Evolutionary conservation across 2,888 invertebrate genomes (phyloP).

Genomic region (Pimpla rufipes): DNA sequence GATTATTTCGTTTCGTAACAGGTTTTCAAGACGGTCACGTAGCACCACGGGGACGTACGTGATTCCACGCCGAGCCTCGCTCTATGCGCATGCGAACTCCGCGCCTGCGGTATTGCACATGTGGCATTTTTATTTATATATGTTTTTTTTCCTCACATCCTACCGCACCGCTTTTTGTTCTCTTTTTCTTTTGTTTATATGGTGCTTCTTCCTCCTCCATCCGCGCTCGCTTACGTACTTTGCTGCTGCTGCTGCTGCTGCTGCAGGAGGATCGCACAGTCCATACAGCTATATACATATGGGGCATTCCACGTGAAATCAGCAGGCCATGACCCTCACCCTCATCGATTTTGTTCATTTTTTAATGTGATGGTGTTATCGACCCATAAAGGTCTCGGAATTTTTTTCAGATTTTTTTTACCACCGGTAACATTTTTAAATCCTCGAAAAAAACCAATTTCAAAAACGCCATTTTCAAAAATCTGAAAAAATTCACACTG

Average conservation of each 20-base stretch:
- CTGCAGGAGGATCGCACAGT: constrained; percentile 66
- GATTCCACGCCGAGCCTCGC: constrained; percentile 39
- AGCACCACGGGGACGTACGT: constrained; percentile 57
- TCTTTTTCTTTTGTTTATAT: constrained; percentile 41
- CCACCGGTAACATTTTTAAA: too few relatives aligned
- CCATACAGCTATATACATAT: constrained; percentile 65
- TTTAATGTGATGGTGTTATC: too few relatives aligned
- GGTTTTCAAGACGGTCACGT: constrained; percentile 70
- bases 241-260: constrained; percentile 53
- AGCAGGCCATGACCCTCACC: too few relatives aligned
- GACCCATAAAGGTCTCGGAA: too few relatives aligned
- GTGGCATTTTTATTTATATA: constrained; percentile 69
- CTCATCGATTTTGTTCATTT: too few relatives aligned
- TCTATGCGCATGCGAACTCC: constrained; percentile 1
- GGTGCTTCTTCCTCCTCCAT: constrained; percentile 51
- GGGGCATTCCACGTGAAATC: too few relatives aligned
- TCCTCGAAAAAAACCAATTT: too few relatives aligned
- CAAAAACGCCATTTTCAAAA: too few relatives aligned
- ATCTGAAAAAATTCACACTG: too few relatives aligned
- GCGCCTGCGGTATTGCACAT: constrained; percentile 75
- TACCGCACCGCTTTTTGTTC: background rate
- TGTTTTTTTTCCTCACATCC: constrained; percentile 3
- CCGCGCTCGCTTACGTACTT: constrained; percentile 44
- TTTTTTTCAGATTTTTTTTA: too few relatives aligned
- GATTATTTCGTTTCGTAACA: constrained; percentile 77